Evolutionary conservation across 92 coral and sea anemone genomes (phyloP).

Genomic region (Epizoanthus fatuus): DNA sequence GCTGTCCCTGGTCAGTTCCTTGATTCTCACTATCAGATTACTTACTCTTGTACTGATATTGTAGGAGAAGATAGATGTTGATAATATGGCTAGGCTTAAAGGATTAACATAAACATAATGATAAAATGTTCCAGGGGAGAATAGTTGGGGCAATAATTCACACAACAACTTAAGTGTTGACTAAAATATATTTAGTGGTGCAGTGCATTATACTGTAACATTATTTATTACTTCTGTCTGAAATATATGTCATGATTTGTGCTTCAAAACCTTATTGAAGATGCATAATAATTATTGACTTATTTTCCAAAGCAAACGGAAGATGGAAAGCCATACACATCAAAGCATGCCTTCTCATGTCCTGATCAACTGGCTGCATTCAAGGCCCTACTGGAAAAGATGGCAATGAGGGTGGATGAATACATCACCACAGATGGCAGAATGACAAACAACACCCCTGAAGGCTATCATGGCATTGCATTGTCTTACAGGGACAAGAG

Average conservation of each 20-base stretch:
- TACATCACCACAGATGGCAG: conserved; percentile 47
- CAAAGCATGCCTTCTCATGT: conserved; percentile 56
- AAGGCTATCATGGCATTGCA: conserved; percentile 62
- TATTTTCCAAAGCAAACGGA: conserved; percentile 18
- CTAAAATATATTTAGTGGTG: no score
- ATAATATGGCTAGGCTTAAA: no score
- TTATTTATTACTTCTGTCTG: no score
- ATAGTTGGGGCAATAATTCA: no score
- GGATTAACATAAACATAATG: no score
- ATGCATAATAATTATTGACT: neutral
- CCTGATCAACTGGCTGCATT: conserved; percentile 46
- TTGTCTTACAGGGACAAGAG: conserved; percentile 63
- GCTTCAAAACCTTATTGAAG: neutral
- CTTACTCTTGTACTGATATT: no score
- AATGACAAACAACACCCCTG: conserved; percentile 43
- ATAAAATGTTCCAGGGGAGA: no score
- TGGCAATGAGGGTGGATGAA: conserved; percentile 57
- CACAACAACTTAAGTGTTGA: no score
- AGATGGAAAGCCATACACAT: conserved; percentile 55
- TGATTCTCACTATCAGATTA: no score
- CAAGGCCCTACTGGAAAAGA: conserved; percentile 42
- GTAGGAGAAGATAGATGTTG: no score
- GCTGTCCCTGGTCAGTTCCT: no score
- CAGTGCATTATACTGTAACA: no score
- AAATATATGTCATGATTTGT: neutral